Conservation (phyloP, 2,113 vertebrate genomes). For the Myotis yumanensis region DNA sequence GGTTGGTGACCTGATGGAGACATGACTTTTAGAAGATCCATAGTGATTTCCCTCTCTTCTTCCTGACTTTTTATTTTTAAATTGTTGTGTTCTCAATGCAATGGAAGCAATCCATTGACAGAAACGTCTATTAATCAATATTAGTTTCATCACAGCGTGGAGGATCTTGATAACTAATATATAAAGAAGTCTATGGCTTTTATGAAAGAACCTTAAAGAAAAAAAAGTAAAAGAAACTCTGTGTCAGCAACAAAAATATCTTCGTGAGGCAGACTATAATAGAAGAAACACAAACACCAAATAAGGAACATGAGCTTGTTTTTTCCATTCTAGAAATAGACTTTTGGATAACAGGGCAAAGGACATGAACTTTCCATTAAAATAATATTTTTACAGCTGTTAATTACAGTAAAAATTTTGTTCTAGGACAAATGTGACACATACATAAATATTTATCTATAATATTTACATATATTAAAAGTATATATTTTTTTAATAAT, state of each 20-base stretch:
- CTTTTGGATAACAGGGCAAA: slow-evolving; percentile 27
- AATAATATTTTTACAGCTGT: slow-evolving; percentile 32
- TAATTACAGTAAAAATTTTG: neutral
- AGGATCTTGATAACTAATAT: neutral
- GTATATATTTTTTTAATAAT: neutral
- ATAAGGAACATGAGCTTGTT: neutral
- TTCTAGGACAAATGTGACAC: neutral
- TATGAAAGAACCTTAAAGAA: neutral
- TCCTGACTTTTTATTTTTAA: neutral
- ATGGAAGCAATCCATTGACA: neutral
- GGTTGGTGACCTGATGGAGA: neutral
- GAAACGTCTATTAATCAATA: neutral
- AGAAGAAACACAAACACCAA: neutral
- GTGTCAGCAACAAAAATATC: slow-evolving; percentile 38
- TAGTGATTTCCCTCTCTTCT: neutral
- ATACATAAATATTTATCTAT: neutral
- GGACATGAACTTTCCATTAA: slow-evolving; percentile 16
- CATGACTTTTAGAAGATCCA: neutral
- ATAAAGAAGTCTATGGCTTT: neutral
- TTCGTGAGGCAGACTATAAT: neutral
- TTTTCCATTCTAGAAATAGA: slow-evolving; percentile 40
- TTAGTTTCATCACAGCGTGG: neutral
- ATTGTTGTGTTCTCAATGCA: neutral
- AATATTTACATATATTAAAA: neutral
- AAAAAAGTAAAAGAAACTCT: neutral